phyloP scores from a whole-genome alignment of 2,113 vertebrate genomes.

The Muntiacus reevesi region DNA sequence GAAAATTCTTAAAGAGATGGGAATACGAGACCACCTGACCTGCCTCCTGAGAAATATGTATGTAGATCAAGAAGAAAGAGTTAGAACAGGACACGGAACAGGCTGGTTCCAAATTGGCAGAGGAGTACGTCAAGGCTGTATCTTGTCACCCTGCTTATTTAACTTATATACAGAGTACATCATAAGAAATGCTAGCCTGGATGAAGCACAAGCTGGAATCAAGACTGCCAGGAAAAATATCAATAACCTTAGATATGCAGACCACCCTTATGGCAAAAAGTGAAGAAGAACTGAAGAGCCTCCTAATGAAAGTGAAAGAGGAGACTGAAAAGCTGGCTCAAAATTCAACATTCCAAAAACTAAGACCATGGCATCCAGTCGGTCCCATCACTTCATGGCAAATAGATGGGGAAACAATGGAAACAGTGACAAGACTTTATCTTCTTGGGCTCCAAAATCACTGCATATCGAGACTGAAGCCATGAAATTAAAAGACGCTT shows the following conservation, averaged over 20 bases:
- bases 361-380: background rate
- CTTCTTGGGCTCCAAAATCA: background rate
- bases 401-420: background rate
- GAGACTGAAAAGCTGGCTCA: background rate
- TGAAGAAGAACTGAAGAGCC: background rate
- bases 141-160: background rate
- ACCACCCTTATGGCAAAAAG: background rate
- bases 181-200: background rate
- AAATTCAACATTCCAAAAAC: background rate
- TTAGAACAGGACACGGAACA: background rate
- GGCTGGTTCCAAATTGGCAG: background rate
- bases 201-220: background rate
- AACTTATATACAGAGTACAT: background rate
- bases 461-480: background rate
- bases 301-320: background rate
- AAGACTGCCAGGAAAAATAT: background rate
- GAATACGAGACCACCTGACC: background rate
- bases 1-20: background rate
- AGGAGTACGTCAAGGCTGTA: background rate
- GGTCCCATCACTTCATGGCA: background rate
- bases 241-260: background rate
- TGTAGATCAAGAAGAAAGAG: background rate
- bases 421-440: background rate
- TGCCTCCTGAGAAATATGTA: background rate
- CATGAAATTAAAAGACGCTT: background rate